Evolutionary conservation across 2,888 invertebrate genomes (phyloP).

Genomic region (Halictus ligatus): DNA sequence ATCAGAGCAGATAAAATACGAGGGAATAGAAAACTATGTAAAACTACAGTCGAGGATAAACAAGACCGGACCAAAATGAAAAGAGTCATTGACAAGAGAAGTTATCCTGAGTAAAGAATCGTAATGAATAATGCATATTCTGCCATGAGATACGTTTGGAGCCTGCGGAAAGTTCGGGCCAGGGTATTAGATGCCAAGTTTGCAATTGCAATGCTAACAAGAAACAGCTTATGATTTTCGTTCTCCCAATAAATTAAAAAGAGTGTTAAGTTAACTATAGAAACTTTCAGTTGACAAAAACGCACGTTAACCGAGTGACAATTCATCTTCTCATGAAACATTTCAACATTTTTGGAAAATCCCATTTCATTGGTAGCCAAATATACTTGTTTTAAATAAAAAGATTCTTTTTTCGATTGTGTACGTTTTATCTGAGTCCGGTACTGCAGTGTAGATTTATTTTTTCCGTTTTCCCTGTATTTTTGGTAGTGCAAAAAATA

Average conservation of each 20-base stretch:
- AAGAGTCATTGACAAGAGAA: slow-evolving; percentile 6
- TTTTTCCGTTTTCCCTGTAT: neutral
- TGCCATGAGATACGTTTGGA: neutral
- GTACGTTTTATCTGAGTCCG: neutral
- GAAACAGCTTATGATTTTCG: neutral
- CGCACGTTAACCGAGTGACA: neutral
- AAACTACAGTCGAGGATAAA: slow-evolving; percentile 9
- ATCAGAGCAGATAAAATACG: neutral
- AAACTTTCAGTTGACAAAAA: neutral
- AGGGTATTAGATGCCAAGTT: neutral
- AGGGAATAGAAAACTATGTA: neutral
- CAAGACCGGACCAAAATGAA: neutral
- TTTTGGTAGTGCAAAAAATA: neutral
- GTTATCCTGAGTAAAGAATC: neutral
- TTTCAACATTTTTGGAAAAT: neutral
- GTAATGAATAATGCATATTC: neutral
- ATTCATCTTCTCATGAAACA: neutral
- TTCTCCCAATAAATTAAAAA: neutral
- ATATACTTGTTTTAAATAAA: neutral
- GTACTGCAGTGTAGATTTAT: neutral
- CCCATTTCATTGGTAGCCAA: neutral
- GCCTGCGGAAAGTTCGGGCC: neutral
- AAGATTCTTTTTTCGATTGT: neutral
- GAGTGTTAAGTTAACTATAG: neutral
- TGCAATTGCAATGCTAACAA: neutral